A percentile compares a stretch with the other conserved stretches of the same genome.
Evolutionary conservation across 2,113 vertebrate species (phyloP).

Genomic region (Apodemus sylvaticus): DNA sequence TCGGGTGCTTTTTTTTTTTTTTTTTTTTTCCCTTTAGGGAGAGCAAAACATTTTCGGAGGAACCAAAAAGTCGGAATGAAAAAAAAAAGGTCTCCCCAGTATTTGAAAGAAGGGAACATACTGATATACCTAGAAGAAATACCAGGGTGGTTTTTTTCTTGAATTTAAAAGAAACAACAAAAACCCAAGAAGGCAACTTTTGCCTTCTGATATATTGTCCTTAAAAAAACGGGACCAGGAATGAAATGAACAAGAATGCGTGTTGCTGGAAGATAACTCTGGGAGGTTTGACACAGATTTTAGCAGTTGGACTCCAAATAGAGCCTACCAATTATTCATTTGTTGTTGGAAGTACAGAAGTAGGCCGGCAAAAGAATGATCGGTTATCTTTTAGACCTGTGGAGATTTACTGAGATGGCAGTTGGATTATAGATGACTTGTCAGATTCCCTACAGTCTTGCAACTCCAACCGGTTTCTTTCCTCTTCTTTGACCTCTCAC

Average conservation of each 20-base stretch:
- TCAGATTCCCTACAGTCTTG: background rate
- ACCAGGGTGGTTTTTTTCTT: background rate
- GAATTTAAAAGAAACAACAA: background rate
- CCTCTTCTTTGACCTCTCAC: background rate
- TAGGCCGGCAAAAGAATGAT: background rate
- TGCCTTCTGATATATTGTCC: background rate
- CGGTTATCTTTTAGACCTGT: background rate
- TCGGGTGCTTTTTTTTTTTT: background rate
- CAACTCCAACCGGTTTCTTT: background rate
- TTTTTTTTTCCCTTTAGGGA: no score
- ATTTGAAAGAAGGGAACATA: background rate
- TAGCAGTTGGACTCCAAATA: background rate
- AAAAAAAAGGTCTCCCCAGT: background rate
- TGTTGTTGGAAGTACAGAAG: constrained; percentile 32
- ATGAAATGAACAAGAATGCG: background rate
- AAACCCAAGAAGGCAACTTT: background rate
- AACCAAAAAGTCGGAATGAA: no score
- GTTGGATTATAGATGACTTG: background rate
- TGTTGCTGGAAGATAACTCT: constrained; percentile 33
- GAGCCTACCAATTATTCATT: background rate
- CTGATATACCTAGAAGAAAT: constrained; percentile 15
- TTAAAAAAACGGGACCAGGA: constrained; percentile 9
- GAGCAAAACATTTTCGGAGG: background rate
- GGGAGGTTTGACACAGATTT: background rate
- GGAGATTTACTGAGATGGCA: background rate